Percentiles rank a stretch among this genome's conserved stretches.
Conservation (phyloP, 1,140 invertebrate genomes). For the Hylyphantes graminicola region DNA sequence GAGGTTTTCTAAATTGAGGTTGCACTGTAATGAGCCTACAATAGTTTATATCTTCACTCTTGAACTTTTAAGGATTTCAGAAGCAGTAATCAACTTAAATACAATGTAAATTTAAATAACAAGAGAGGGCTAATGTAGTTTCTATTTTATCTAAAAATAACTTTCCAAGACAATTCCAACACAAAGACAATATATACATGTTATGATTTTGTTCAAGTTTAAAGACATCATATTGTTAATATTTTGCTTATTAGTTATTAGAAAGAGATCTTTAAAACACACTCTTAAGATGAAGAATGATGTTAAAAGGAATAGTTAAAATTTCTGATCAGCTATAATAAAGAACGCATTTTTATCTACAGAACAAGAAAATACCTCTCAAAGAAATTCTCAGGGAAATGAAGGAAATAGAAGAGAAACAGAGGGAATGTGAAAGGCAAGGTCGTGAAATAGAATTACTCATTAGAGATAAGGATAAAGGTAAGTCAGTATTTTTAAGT, state of each 20-base stretch:
- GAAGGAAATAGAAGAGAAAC: conserved; percentile 84
- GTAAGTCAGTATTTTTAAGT: conserved; percentile 10
- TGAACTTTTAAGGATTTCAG: too few species aligned
- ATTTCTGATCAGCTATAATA: neutral
- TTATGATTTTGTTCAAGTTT: too few species aligned
- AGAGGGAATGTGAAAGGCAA: conserved; percentile 88
- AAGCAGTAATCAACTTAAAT: too few species aligned
- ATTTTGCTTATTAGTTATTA: neutral
- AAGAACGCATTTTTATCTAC: conserved; percentile 52
- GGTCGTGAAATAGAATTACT: conserved; percentile 86
- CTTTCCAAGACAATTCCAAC: too few species aligned
- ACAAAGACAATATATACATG: too few species aligned
- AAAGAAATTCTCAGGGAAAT: conserved; percentile 80
- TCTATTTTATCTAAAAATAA: too few species aligned
- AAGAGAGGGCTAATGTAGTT: too few species aligned
- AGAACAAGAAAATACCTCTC: conserved; percentile 79
- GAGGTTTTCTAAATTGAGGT: too few species aligned
- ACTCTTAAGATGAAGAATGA: neutral
- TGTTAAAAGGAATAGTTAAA: neutral
- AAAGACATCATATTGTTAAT: neutral
- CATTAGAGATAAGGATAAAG: conserved; percentile 66
- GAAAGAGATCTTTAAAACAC: neutral
- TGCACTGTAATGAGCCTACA: too few species aligned
- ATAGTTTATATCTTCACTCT: too few species aligned
- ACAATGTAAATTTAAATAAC: too few species aligned